These are phyloP conservation scores for Eucriotettix oculatus DNA, from an alignment of 2,888 invertebrate genomes.

Conservation along the genomic window DNA sequence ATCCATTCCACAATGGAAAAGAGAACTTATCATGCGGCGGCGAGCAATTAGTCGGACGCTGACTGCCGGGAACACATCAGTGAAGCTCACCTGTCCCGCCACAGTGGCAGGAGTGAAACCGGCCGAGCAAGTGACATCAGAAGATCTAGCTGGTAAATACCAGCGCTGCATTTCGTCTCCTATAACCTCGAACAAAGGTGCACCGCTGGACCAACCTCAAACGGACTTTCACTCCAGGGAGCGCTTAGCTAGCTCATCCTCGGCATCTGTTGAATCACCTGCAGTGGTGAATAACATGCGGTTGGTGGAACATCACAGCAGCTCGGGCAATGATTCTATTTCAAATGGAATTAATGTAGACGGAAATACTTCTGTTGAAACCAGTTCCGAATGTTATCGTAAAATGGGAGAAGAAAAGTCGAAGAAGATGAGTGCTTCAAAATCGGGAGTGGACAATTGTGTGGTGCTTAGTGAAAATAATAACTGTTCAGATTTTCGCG, in stretches of 20 bases:
- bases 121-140: slow-evolving; percentile 7
- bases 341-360: slow-evolving; percentile 8
- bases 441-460: slow-evolving; percentile 32
- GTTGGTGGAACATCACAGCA: slow-evolving; percentile 16
- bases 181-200: slow-evolving; percentile 11
- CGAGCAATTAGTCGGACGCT: slow-evolving; percentile 27
- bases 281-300: slow-evolving; percentile 16
- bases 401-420: slow-evolving; percentile 16
- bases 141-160: slow-evolving; percentile 7
- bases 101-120: slow-evolving; percentile 14
- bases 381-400: slow-evolving; percentile 5
- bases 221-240: slow-evolving; percentile 18
- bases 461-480: slow-evolving; percentile 18
- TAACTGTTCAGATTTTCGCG: slow-evolving; percentile 11
- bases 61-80: slow-evolving; percentile 14
- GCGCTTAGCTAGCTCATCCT: slow-evolving; percentile 18
- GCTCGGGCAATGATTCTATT: slow-evolving; percentile 2
- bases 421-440: slow-evolving; percentile 17
- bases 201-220: slow-evolving; percentile 16
- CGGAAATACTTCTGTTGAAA: slow-evolving; percentile 1
- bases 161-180: slow-evolving; percentile 9
- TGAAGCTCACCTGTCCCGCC: slow-evolving; percentile 18
- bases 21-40: slow-evolving; percentile 61
- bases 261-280: slow-evolving; percentile 1
- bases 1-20: slow-evolving; percentile 62